These are phyloP conservation scores for Apamea anceps DNA, from an alignment of 2,888 invertebrate species.

Conservation along the genomic window DNA sequence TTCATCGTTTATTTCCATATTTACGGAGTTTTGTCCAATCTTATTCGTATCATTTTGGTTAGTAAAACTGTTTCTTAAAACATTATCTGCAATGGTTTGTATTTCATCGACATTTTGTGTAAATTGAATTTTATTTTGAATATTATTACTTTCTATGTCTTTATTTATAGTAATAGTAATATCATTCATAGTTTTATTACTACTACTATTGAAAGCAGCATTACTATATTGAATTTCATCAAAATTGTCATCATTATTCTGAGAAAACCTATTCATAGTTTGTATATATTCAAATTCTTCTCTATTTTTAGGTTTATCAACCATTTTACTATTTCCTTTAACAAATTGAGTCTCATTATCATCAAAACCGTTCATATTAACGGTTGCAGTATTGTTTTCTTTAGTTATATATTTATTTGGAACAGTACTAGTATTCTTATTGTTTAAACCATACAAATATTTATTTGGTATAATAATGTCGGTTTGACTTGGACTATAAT, in stretches of 20 bases:
- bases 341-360: neutral
- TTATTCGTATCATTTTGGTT: neutral
- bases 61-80: neutral
- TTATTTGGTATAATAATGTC: conserved; percentile 67
- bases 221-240: conserved; percentile 3
- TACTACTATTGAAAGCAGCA: neutral
- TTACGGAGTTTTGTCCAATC: neutral
- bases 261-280: conserved; percentile 28
- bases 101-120: conserved; percentile 52
- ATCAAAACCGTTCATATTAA: neutral
- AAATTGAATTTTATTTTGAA: neutral
- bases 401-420: conserved; percentile 6
- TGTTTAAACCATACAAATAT: conserved; percentile 60
- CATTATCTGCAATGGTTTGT: conserved; percentile 13
- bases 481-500: conserved; percentile 77
- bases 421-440: conserved; percentile 1
- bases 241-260: conserved; percentile 20
- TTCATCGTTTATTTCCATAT: neutral
- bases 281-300: conserved; percentile 13
- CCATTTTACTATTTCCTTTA: neutral
- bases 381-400: neutral
- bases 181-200: neutral
- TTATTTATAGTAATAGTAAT: neutral
- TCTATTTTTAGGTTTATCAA: neutral
- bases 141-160: neutral